phyloP scores from a whole-genome alignment of 2,888 invertebrate genomes.

The Dichetophora obliterata region DNA sequence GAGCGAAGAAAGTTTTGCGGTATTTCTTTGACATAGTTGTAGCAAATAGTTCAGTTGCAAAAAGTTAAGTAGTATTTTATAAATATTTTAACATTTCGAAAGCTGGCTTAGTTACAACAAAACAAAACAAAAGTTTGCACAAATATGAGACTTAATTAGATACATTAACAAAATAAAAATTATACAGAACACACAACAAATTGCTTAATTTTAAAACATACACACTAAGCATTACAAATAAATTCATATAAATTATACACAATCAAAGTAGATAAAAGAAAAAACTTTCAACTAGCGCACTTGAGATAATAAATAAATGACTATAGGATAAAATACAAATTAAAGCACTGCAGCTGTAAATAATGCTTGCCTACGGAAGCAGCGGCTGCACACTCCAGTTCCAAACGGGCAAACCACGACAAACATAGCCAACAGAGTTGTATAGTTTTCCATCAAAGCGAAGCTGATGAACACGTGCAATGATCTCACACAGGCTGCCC shows the following conservation, averaged over 20 bases:
- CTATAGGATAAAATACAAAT: neutral
- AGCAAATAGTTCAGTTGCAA: conserved; percentile 20
- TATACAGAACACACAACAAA: neutral
- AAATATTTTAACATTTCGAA: neutral
- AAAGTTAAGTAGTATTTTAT: neutral
- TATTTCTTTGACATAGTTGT: neutral
- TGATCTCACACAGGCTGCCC: conserved; percentile 58
- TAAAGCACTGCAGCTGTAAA: neutral
- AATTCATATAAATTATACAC: neutral
- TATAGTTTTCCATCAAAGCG: conserved; percentile 55
- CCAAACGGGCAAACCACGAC: conserved; percentile 63
- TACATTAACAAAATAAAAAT: neutral
- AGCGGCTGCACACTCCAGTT: conserved; percentile 58
- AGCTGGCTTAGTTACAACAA: neutral
- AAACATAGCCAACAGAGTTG: conserved; percentile 62
- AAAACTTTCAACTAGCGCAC: neutral
- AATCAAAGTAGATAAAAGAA: neutral
- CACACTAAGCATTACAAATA: neutral
- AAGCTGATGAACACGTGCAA: conserved; percentile 59
- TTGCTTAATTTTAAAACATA: neutral
- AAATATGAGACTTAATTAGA: neutral
- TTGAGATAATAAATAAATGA: neutral
- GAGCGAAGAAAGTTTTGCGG: neutral
- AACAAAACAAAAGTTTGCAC: too few relatives aligned
- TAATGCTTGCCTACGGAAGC: conserved; percentile 40